Conservation (phyloP, 92 coral and sea anemone genomes). For the Paramuricea clavata region DNA sequence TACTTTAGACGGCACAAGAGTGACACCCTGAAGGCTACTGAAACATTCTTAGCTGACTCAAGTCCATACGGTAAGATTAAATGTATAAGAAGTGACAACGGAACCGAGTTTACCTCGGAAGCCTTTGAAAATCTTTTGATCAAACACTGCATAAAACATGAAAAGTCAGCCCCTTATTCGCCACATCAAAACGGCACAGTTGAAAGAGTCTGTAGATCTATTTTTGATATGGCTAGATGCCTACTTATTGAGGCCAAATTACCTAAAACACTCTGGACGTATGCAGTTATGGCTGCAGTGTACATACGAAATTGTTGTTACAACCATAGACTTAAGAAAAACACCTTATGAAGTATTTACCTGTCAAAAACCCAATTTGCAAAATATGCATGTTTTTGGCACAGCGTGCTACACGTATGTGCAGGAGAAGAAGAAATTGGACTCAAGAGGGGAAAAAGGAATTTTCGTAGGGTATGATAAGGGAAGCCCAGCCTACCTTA, state of each 20-base stretch:
- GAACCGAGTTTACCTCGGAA: constrained; percentile 9
- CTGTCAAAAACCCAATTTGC: not conserved
- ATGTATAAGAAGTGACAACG: constrained; percentile 22
- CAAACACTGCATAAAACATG: constrained; percentile 10
- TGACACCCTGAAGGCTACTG: not conserved
- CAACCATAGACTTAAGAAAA: not conserved
- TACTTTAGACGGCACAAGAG: too few relatives aligned
- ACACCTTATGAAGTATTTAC: constrained; percentile 23
- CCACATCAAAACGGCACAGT: constrained; percentile 24
- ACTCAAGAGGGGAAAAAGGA: not conserved
- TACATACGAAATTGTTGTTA: not conserved
- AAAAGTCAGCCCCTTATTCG: not conserved
- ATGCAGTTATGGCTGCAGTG: not conserved
- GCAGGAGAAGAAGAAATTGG: not conserved
- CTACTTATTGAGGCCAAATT: not conserved
- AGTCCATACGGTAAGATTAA: constrained; percentile 4
- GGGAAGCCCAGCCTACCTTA: constrained; percentile 68
- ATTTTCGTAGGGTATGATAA: constrained; percentile 57
- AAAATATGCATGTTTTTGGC: constrained; percentile 17
- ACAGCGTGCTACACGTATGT: not conserved
- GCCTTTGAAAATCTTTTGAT: not conserved
- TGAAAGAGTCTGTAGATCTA: not conserved
- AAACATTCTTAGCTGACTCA: constrained; percentile 4
- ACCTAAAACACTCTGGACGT: not conserved
- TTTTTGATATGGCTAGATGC: constrained; percentile 7